Base-by-base conservation (phyloP, 2,113 vertebrate genomes). In the Neogale vison region DNA sequence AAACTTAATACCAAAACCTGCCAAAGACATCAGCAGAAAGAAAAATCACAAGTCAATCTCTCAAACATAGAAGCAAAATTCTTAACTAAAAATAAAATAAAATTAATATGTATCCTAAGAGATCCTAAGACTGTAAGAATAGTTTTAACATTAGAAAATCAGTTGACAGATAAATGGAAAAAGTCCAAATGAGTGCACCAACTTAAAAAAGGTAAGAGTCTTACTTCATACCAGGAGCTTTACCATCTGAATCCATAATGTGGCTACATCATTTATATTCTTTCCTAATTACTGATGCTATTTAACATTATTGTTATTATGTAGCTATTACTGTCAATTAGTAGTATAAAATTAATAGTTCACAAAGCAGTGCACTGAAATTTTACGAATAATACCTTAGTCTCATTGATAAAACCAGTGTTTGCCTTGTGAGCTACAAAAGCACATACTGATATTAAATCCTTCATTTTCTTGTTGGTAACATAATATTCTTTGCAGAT, bases 401-500 rank as follows among this genome's bases (percentile, higher is more conserved):
- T 82, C 45, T 95, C 31, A 15, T 20, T 34, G 31, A 61, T 61
- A 17, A 87, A 79, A 86, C 31, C 6, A 90, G 31, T 76, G 31
- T 47, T 92, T 83, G 20, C 31, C 6, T 65, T 89, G 24, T 93
- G 45, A 85, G 23, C 55, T 57, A 79, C 5, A 74, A 96, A 90
- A 61, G 20, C 12, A 42, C 15, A 74, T 18, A 23, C 4, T 65
- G 52, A 67, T 24, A 69, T 26, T 47, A 94, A 92, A 84, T 55
- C 7, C 3, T 67, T 45, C 39, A 84, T 90, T 57, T 93, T 93
- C 26, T 95, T 91, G 50, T 67, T 95, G 90, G 88, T 12, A 67
- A 90, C 89, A 81, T 65, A 24, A 72, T 82, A 55, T 57, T 67
- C 52, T 96, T 88, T 82, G 47, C 24, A 93, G 86, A 93, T 96